Evolutionary conservation across 2,113 vertebrate species (phyloP), one percentile per base, ranked within the genome.

Genomic region (Myiagra hebetior): DNA sequence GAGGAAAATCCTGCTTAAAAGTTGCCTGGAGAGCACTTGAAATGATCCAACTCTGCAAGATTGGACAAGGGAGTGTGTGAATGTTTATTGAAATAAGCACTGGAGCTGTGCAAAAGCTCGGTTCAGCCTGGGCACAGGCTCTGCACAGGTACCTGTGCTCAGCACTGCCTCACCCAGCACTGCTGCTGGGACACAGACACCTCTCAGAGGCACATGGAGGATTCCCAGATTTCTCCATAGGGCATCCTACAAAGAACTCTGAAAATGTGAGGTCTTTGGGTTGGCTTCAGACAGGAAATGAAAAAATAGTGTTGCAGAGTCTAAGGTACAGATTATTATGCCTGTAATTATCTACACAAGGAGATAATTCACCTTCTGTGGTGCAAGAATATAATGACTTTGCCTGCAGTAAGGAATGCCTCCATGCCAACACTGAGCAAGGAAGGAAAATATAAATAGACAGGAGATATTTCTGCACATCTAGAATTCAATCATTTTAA

Each of bases 121-220:
- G 57, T 57, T 50, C 67, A 81, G 12, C 21, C 41, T 41, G 49
- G 49, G 37, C 47, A 22, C 26, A 22, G 64, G 35, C 56, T 76
- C n/a, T 46, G 69, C 31, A 30, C 44, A 27, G 4, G 3, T 3
- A 7, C 5, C 33, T 20, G 37, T 35, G 52, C 91, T 49, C 50
- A 21, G 74, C 14, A n/a, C 15, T 13, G 52, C 39, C 47, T 26
- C 31, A 20, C 10, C 5, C 19, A 67, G 7, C 8, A 8, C 44
- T 50, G 68, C n/a, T 53, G 18, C 63, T 15, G 16, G 15, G 16
- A 42, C 52, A 81, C n/a, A 18, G 28, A 37, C 24, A 13, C 74
- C 42, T 37, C 73, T 46, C 23, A 27, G 56, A 67, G 28, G 13
- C 47, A 59, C 11, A 30, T 0, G 0, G 5, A 68, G 26, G 7